phyloP scores from a whole-genome alignment of 2,888 invertebrate genomes.

The Catonia carolina region DNA sequence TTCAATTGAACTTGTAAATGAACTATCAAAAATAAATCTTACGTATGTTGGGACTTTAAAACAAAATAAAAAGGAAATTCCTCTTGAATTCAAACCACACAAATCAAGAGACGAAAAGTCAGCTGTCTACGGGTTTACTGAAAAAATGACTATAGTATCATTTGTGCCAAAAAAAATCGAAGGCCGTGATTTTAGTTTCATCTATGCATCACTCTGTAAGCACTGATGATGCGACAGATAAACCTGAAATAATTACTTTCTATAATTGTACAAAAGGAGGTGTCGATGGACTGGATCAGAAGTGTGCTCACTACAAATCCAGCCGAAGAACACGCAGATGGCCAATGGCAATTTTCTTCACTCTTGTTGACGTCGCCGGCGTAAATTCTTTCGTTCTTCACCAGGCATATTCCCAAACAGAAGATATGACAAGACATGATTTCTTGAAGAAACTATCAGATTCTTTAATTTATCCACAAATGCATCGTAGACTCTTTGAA shows the following conservation, averaged over 20 bases:
- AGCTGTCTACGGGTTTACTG: slow-evolving; percentile 4
- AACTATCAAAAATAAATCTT: slow-evolving; percentile 10
- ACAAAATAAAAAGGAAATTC: slow-evolving; percentile 15
- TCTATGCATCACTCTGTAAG: slow-evolving; percentile 11
- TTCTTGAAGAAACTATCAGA: slow-evolving; percentile 14
- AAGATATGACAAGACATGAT: slow-evolving; percentile 6
- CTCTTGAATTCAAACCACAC: slow-evolving; percentile 2
- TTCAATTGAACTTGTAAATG: slow-evolving; percentile 33
- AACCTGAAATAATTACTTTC: slow-evolving; percentile 12
- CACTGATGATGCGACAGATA: slow-evolving; percentile 4
- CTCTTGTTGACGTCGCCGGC: not conserved
- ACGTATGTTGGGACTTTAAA: slow-evolving; percentile 13
- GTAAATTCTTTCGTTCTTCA: not conserved
- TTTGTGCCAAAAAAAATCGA: slow-evolving; percentile 15
- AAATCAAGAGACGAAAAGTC: slow-evolving; percentile 7
- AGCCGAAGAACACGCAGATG: not conserved
- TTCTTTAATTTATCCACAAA: not conserved
- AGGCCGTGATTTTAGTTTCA: slow-evolving; percentile 8
- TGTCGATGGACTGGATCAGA: slow-evolving; percentile 5
- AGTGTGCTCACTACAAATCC: slow-evolving; percentile 9
- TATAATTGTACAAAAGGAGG: slow-evolving; percentile 13
- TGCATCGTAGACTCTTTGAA: slow-evolving; percentile 7
- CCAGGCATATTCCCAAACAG: not conserved
- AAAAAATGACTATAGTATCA: slow-evolving; percentile 11
- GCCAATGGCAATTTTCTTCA: slow-evolving; percentile 5